phyloP scores from a whole-genome alignment of 2,888 invertebrate genomes.

The Thysanoteuthis rhombus region DNA sequence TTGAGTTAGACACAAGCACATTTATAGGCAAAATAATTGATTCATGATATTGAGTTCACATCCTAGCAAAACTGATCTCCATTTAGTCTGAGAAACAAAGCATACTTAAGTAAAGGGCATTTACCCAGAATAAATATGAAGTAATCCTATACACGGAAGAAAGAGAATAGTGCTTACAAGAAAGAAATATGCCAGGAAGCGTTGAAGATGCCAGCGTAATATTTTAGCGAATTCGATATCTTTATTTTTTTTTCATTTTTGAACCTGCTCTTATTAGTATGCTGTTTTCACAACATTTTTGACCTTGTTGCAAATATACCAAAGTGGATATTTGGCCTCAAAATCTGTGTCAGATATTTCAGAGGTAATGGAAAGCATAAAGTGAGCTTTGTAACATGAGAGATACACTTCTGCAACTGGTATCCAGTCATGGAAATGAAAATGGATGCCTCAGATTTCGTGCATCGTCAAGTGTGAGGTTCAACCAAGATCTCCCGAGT shows the following conservation, averaged over 20 bases:
- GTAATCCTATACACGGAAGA: not conserved
- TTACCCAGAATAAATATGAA: not conserved
- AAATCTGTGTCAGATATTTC: not conserved
- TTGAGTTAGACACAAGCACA: not conserved
- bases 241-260: not conserved
- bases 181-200: not conserved
- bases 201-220: not conserved
- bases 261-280: not conserved
- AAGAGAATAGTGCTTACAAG: not conserved
- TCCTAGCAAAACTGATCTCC: not conserved
- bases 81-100: not conserved
- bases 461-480: not conserved
- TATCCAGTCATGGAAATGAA: not conserved
- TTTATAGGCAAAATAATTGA: not conserved
- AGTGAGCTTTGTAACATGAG: not conserved
- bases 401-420: not conserved
- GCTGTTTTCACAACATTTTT: not conserved
- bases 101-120: not conserved
- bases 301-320: not conserved
- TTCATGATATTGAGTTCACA: not conserved
- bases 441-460: not conserved
- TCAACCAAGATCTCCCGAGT: not conserved
- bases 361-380: not conserved
- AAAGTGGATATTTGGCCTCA: not conserved
- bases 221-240: not conserved